A percentile compares a stretch with the other conserved stretches of the same genome.
These are phyloP conservation scores for Leucozona laternaria DNA, from an alignment of 2,888 invertebrate genomes.

Conservation along the genomic window DNA sequence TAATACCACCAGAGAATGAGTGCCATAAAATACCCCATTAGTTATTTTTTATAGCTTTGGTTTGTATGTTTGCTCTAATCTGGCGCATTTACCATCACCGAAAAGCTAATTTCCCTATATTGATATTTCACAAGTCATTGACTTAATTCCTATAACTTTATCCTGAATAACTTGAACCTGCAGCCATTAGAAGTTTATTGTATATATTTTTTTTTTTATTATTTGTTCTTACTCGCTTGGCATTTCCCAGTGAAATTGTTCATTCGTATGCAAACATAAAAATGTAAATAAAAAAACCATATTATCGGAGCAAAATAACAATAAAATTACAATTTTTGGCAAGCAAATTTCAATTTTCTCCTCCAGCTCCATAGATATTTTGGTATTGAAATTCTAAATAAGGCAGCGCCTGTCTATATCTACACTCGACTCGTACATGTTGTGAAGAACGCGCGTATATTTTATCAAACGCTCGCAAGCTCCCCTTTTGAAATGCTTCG, in stretches of 20 bases:
- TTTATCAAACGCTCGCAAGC: background rate
- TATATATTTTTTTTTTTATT: background rate
- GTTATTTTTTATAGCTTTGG: constrained; percentile 25
- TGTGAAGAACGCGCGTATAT: constrained; percentile 13
- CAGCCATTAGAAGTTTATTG: background rate
- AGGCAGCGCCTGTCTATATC: background rate
- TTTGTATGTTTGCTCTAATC: constrained; percentile 31
- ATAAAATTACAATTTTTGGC: constrained; percentile 11
- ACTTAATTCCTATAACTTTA: constrained; percentile 9
- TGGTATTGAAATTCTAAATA: constrained; percentile 6
- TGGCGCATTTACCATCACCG: constrained; percentile 7
- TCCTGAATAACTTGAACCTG: constrained; percentile 1
- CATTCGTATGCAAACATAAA: constrained; percentile 31
- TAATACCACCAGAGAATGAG: background rate
- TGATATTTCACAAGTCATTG: constrained; percentile 41
- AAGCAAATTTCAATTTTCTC: constrained; percentile 30
- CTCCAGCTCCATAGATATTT: background rate
- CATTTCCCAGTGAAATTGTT: constrained; percentile 7
- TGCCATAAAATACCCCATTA: constrained; percentile 34
- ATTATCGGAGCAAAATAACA: constrained; percentile 30
- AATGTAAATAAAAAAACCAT: constrained; percentile 39
- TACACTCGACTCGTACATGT: too few relatives aligned
- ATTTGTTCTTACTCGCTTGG: background rate
- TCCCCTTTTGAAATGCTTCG: background rate
- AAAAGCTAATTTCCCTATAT: constrained; percentile 33